These are phyloP conservation scores for Notechis scutatus DNA, from an alignment of 2,113 vertebrate genomes.

Conservation along the genomic window DNA sequence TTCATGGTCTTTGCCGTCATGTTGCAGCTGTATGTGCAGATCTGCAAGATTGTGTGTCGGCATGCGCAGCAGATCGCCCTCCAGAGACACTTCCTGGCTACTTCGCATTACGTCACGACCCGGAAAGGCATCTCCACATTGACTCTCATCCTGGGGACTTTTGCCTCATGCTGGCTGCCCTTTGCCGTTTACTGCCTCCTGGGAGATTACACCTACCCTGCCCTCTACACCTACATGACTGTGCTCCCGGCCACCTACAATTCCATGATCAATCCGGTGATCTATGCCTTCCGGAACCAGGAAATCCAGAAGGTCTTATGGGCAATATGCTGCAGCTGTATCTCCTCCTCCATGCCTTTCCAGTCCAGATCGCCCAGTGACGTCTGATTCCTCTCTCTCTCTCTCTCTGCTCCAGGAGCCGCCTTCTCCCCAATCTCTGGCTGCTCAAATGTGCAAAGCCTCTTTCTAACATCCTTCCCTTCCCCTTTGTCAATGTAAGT, in stretches of 20 bases:
- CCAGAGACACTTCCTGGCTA: constrained; percentile 84
- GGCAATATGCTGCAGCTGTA: constrained; percentile 80
- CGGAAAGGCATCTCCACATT: constrained; percentile 78
- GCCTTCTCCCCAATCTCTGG: not conserved
- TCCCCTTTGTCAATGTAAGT: not conserved
- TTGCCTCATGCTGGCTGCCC: constrained; percentile 91
- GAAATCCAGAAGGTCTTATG: constrained; percentile 90
- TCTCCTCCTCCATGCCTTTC: constrained; percentile 66
- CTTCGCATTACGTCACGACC: constrained; percentile 76
- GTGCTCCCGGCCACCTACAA: constrained; percentile 88
- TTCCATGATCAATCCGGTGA: constrained; percentile 90
- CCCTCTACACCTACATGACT: constrained; percentile 84
- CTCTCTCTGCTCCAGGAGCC: rapidly evolving
- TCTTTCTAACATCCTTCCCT: not conserved
- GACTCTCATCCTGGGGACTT: constrained; percentile 84
- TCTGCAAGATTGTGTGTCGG: constrained; percentile 83
- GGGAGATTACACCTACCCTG: constrained; percentile 77
- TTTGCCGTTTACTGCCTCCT: constrained; percentile 88
- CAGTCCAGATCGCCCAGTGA: constrained; percentile 85
- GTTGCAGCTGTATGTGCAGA: constrained; percentile 88
- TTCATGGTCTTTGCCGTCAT: constrained; percentile 80
- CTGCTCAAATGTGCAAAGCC: not conserved
- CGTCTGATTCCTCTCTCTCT: constrained; percentile 68
- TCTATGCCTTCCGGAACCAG: constrained; percentile 92
- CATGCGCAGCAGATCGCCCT: constrained; percentile 94